phyloP scores from a whole-genome alignment of 2,888 invertebrate genomes.

The Dioctria linearis region DNA sequence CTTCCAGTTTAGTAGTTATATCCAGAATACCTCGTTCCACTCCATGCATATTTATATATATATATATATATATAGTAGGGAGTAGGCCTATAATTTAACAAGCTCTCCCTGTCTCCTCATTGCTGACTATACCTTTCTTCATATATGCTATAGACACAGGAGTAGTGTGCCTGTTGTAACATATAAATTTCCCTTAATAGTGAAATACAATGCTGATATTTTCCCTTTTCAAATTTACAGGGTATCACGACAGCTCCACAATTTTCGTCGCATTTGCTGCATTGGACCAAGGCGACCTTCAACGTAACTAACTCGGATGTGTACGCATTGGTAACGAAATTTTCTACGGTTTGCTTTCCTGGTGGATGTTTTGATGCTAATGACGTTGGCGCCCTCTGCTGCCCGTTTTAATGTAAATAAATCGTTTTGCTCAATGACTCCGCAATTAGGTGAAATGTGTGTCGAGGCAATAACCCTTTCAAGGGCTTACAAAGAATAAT shows the following conservation, averaged over 20 bases:
- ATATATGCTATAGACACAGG: neutral
- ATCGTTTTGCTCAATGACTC: constrained; percentile 27
- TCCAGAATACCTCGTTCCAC: too few relatives aligned
- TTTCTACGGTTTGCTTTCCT: constrained; percentile 37
- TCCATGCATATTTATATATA: too few relatives aligned
- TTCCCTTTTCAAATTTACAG: constrained; percentile 38
- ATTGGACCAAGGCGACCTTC: constrained; percentile 41
- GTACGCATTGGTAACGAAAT: constrained; percentile 29
- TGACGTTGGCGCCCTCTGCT: constrained; percentile 53
- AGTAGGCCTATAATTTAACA: too few relatives aligned
- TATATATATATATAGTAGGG: too few relatives aligned
- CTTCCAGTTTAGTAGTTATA: too few relatives aligned
- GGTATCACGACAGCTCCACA: constrained; percentile 30
- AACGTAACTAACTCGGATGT: constrained; percentile 29
- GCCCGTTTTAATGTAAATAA: constrained; percentile 52
- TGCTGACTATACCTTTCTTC: neutral
- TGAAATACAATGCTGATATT: constrained; percentile 28
- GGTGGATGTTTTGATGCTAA: constrained; percentile 51
- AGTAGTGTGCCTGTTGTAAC: neutral
- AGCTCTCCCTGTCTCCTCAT: too few relatives aligned
- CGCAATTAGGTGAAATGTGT: constrained; percentile 18
- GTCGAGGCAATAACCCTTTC: neutral
- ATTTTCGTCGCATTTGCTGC: constrained; percentile 40
- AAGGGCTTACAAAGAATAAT: neutral
- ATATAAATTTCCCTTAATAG: constrained; percentile 35